A percentile compares a stretch with the other conserved stretches of the same genome.
Conservation (phyloP, 2,113 vertebrate species). For the Vidua macroura region DNA sequence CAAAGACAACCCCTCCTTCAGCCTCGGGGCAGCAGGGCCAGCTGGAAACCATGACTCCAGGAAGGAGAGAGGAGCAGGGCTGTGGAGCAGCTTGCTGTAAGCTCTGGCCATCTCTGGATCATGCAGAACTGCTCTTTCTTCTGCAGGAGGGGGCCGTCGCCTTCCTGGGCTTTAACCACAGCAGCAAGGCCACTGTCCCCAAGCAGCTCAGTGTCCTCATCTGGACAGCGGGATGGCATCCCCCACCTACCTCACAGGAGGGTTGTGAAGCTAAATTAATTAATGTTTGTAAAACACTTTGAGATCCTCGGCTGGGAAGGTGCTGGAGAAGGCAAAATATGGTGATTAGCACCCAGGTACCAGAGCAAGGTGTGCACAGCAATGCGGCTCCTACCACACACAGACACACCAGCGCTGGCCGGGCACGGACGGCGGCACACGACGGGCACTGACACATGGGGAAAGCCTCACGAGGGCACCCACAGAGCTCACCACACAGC, state of each 20-base stretch:
- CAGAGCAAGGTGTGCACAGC: constrained; percentile 34
- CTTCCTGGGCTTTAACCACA: constrained; percentile 24
- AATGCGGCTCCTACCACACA: constrained; percentile 31
- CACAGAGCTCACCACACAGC: constrained; percentile 19
- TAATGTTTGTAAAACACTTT: constrained; percentile 69
- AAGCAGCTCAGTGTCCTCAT: constrained; percentile 42
- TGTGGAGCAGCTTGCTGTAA: constrained; percentile 34
- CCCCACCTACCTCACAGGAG: constrained; percentile 67
- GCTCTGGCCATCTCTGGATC: constrained; percentile 55
- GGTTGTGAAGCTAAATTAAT: constrained; percentile 68
- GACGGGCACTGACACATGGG: constrained; percentile 29
- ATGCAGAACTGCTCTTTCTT: constrained; percentile 51
- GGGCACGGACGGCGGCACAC: constrained; percentile 21
- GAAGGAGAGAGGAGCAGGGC: constrained; percentile 35
- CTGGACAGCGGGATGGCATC: constrained; percentile 48
- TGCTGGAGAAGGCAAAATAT: constrained; percentile 69
- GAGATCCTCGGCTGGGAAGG: constrained; percentile 66
- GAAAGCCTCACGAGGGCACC: constrained; percentile 26
- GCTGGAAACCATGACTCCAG: constrained; percentile 27
- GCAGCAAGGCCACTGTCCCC: constrained; percentile 25
- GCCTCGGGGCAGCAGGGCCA: not conserved
- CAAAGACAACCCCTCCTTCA: constrained; percentile 16
- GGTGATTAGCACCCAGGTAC: constrained; percentile 64
- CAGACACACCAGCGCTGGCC: constrained; percentile 21
- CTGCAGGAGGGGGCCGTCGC: not conserved